Percentiles rank a stretch among this genome's conserved stretches.
phyloP scores from a whole-genome alignment of 1,140 invertebrate genomes.

The Pomacea maculata region DNA sequence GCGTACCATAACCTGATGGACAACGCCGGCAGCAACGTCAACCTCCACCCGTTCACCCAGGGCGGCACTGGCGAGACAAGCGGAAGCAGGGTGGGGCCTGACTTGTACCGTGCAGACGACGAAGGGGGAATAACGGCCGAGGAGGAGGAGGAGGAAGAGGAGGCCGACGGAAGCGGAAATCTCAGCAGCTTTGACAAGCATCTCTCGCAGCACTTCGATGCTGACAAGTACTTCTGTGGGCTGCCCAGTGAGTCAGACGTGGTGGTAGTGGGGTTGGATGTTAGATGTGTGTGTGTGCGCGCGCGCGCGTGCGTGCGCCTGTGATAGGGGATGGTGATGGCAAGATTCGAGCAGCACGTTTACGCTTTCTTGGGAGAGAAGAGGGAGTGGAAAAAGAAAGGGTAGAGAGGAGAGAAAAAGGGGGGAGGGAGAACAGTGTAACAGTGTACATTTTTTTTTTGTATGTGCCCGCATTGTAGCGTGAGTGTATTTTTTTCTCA shows the following conservation, averaged over 20 bases:
- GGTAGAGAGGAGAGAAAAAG: no score
- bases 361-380: no score
- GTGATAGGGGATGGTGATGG: no score
- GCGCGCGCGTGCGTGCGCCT: no score
- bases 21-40: slow-evolving; percentile 75
- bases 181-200: slow-evolving; percentile 18
- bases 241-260: slow-evolving; percentile 66
- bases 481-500: no score
- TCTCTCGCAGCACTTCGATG: slow-evolving; percentile 14
- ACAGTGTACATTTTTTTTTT: no score
- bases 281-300: neutral
- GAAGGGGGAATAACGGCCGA: slow-evolving; percentile 7
- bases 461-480: no score
- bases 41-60: slow-evolving; percentile 76
- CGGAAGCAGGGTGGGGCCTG: neutral
- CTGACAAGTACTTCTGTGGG: slow-evolving; percentile 73
- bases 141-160: slow-evolving; percentile 27
- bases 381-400: no score
- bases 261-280: neutral
- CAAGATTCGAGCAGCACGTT: no score
- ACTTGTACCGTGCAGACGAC: neutral
- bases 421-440: no score
- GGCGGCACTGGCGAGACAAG: neutral
- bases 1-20: slow-evolving; percentile 86
- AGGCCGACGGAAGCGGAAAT: slow-evolving; percentile 2